Percentiles rank a stretch among this genome's conserved stretches.
Evolutionary conservation across 2,113 vertebrate species (phyloP).

Genomic region (Phasianus colchicus): DNA sequence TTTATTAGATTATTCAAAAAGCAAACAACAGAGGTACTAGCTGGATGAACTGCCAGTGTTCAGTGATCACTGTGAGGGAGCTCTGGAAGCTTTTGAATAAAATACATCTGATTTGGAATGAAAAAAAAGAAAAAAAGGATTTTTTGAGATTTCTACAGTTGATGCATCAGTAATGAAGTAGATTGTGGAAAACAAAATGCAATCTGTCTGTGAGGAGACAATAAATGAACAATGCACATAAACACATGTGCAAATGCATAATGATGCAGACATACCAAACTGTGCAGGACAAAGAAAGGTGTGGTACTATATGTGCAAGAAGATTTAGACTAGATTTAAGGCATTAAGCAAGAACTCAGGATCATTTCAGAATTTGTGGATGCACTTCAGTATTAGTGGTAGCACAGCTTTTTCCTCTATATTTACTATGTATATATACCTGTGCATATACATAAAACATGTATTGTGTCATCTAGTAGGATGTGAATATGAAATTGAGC

Average conservation of each 20-base stretch:
- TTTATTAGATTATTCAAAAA: constrained; percentile 9
- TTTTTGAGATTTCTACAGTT: neutral
- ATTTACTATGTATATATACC: neutral
- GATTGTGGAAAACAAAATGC: neutral
- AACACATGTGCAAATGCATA: neutral
- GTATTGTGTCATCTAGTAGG: rapidly evolving
- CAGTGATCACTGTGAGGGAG: neutral
- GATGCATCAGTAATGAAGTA: neutral
- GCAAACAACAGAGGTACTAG: neutral
- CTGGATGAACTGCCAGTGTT: neutral
- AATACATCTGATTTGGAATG: neutral
- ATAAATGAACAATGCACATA: neutral
- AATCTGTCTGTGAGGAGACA: neutral
- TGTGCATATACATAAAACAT: neutral
- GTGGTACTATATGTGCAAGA: neutral
- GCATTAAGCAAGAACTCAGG: neutral
- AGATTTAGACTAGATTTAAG: neutral
- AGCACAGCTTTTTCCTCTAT: neutral
- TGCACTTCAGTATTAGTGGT: neutral
- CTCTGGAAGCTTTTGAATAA: constrained; percentile 30
- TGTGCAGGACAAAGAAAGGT: neutral
- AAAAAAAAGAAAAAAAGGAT: neutral
- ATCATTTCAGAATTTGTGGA: neutral
- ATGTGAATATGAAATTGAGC: neutral
- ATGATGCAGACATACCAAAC: neutral